Evolutionary conservation across 2,113 vertebrate genomes (phyloP), one percentile per base, ranked within the genome.

Genomic region (Halichoeres trimaculatus): DNA sequence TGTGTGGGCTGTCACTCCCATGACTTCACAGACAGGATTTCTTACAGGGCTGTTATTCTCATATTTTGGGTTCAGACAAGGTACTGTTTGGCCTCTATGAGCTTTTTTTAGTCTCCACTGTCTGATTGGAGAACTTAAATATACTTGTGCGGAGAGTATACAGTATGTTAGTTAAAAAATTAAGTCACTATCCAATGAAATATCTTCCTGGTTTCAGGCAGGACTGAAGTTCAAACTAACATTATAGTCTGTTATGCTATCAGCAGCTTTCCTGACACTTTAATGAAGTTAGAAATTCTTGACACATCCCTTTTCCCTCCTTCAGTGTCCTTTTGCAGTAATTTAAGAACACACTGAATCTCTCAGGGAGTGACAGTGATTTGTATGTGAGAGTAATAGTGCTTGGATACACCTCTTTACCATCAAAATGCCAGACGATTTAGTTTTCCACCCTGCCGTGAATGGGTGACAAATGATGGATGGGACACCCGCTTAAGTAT

Each of bases 381-480:
- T 66, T 81, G 74, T 78, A 51, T 61, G 53, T 76, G 64, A 81
- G 19, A 63, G 76, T 4, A 43, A 81, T 45, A 70, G 55, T n/a
- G 52, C 68, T 80, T 43, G 63, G 77, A 72, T 81, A 72, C 61
- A 74, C 51, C 63, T 57, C 16, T 53, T 80, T 71, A 51, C 64
- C 71, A 56, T 45, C 16, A 58, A 76, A 81, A 73, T 74, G 54
- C 22, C 34, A 40, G 52, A 57, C 5, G 23, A 84, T 69, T 81
- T 54, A 54, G 43, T 22, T 73, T 62, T 57, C 36, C 22, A 12
- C 30, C 54, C 52, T 36, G 74, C 53, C 65, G 50, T 45, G 52
- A 60, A 67, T 66, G 47, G 47, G 13, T 45, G 65, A 72, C 76
- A 82, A 66, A 60, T 73, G 58, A 84, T 65, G 70, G 54, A 34